Conservation (phyloP, 2,888 invertebrate genomes). For the Dinocampus coccinellae region DNA sequence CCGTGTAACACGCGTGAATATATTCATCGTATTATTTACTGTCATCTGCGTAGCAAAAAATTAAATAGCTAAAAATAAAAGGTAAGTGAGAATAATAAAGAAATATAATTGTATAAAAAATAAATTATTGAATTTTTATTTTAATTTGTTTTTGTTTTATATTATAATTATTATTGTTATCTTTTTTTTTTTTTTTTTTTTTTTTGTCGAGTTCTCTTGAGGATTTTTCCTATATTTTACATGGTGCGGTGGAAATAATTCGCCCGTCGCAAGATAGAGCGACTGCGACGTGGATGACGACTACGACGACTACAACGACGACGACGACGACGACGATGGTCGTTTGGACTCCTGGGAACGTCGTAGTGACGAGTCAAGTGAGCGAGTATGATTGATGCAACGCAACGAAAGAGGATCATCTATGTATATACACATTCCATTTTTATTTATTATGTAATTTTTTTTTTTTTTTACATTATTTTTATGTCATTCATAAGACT, state of each 20-base stretch:
- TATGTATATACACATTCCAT: slow-evolving; percentile 27
- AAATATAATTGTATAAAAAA: no score
- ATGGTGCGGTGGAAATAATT: slow-evolving; percentile 55
- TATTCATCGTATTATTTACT: background rate
- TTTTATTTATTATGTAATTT: background rate
- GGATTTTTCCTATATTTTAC: slow-evolving; percentile 53
- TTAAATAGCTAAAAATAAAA: no score
- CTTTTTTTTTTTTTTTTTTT: slow-evolving; percentile 29
- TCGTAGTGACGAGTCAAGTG: slow-evolving; percentile 53
- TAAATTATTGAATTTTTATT: no score
- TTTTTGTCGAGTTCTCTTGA: slow-evolving; percentile 25
- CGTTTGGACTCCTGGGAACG: slow-evolving; percentile 48
- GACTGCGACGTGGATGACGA: slow-evolving; percentile 47
- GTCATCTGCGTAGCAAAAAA: no score
- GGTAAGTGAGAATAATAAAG: background rate
- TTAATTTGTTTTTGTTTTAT: background rate
- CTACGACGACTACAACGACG: slow-evolving; percentile 33
- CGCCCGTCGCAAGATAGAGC: slow-evolving; percentile 56
- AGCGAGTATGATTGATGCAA: slow-evolving; percentile 67
- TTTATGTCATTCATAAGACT: slow-evolving; percentile 4
- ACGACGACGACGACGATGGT: slow-evolving; percentile 35
- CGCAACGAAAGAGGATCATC: slow-evolving; percentile 41
- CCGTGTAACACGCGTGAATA: slow-evolving; percentile 39
- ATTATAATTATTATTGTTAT: background rate
- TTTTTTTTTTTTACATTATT: background rate